Percentiles rank a stretch among this genome's conserved stretches.
These are phyloP conservation scores for Heteronetta atricapilla DNA, from an alignment of 2,113 vertebrate species.

Conservation along the genomic window DNA sequence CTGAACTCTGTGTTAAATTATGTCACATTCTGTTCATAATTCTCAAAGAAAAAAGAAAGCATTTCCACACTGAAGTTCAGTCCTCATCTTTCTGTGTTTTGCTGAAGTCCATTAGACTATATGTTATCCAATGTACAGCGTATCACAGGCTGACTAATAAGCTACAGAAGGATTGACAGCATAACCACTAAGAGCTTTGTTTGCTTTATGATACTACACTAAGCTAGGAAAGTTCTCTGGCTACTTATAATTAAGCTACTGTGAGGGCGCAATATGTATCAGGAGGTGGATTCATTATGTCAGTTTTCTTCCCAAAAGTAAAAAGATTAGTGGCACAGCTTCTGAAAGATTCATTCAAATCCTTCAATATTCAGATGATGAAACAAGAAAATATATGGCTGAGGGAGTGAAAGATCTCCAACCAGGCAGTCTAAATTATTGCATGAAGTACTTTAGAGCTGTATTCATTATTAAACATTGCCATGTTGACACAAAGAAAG, in stretches of 20 bases:
- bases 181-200: not conserved
- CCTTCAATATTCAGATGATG: not conserved
- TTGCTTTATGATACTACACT: not conserved
- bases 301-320: not conserved
- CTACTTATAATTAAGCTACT: constrained; percentile 13
- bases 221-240: not conserved
- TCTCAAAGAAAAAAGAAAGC: not conserved
- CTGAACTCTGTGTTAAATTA: not conserved
- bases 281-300: not conserved
- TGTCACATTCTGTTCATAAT: not conserved
- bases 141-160: not conserved
- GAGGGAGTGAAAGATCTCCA: not conserved
- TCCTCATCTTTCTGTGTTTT: not conserved
- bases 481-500: not conserved
- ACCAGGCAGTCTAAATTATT: not conserved
- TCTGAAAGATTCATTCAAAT: constrained; percentile 1
- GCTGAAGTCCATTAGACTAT: not conserved
- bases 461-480: not conserved
- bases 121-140: not conserved
- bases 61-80: not conserved
- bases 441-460: not conserved
- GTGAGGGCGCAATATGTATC: not conserved
- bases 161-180: not conserved
- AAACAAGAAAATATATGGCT: not conserved
- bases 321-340: not conserved